Conservation (phyloP, 2,113 vertebrate genomes). For the Hylia prasina region DNA sequence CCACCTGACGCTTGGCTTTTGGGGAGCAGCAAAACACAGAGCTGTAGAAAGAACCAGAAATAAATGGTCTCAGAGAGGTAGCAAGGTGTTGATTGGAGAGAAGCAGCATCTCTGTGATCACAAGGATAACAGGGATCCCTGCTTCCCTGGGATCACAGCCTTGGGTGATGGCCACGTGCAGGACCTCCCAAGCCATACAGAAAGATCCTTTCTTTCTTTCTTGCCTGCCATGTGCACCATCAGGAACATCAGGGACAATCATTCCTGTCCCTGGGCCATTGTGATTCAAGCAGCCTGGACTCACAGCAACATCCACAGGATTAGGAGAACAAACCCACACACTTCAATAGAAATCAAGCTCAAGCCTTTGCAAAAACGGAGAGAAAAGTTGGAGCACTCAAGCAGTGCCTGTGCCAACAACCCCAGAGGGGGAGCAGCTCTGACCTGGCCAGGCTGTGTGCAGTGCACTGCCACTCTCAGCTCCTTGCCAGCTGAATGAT, state of each 20-base stretch:
- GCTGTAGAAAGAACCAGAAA: slow-evolving; percentile 40
- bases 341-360: neutral
- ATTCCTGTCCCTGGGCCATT: neutral
- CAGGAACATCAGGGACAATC: neutral
- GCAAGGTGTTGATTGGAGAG: neutral
- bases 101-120: neutral
- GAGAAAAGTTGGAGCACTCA: neutral
- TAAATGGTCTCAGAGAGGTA: neutral
- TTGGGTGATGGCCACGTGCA: rapidly evolving
- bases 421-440: neutral
- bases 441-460: neutral
- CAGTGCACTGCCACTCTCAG: neutral
- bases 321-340: neutral
- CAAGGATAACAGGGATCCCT: neutral
- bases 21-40: slow-evolving; percentile 56
- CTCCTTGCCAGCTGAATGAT: neutral
- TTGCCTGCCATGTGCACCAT: rapidly evolving
- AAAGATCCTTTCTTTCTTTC: neutral
- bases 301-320: neutral
- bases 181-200: neutral
- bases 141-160: neutral
- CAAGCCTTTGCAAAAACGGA: neutral
- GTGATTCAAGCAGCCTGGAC: neutral
- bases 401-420: neutral
- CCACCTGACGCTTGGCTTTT: slow-evolving; percentile 63